phyloP scores from a whole-genome alignment of 2,888 invertebrate genomes.

The Acleris emargana region DNA sequence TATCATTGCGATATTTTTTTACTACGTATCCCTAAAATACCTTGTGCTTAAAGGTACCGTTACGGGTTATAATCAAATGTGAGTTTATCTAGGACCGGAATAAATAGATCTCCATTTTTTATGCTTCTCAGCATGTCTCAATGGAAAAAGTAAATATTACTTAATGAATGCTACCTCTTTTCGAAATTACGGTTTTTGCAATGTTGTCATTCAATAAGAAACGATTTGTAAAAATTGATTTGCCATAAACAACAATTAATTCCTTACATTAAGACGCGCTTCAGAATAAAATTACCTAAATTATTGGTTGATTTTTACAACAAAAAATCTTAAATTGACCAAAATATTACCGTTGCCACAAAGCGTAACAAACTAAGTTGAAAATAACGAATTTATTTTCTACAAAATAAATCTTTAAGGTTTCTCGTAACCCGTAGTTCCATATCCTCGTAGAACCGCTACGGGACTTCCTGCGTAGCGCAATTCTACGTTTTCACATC shows the following conservation, averaged over 20 bases:
- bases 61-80: conserved; percentile 37
- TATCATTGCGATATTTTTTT: not conserved
- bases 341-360: no score
- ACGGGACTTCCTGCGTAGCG: not conserved
- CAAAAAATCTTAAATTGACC: no score
- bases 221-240: no score
- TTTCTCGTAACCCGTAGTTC: not conserved
- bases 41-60: conserved; percentile 10
- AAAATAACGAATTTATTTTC: not conserved
- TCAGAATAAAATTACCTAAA: no score
- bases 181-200: not conserved
- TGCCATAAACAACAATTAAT: no score
- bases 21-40: conserved; percentile 5
- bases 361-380: no score
- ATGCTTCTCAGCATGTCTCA: conserved; percentile 32
- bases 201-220: no score
- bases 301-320: no score
- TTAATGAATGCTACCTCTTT: not conserved
- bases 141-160: conserved; percentile 14
- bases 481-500: not conserved
- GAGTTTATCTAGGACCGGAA: conserved; percentile 44
- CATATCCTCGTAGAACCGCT: not conserved
- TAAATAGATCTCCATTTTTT: conserved; percentile 40
- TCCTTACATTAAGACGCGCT: no score
- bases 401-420: no score